These are phyloP conservation scores for Standfussiana lucernea DNA, from an alignment of 2,888 invertebrate species.

Conservation along the genomic window DNA sequence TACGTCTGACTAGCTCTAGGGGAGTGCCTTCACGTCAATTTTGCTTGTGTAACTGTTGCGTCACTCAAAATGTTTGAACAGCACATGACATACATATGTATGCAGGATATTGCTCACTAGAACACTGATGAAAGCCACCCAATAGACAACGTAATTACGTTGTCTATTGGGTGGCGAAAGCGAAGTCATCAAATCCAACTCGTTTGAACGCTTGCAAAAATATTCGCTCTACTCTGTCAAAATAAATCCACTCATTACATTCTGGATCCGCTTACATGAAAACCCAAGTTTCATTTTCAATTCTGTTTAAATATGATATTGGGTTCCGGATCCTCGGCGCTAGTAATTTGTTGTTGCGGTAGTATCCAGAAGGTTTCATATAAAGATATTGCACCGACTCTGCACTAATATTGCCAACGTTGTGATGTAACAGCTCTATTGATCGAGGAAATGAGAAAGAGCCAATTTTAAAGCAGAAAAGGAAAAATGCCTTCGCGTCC, in stretches of 20 bases:
- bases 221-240: conserved; percentile 10
- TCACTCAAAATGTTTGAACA: conserved; percentile 45
- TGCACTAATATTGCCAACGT: conserved; percentile 53
- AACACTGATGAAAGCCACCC: conserved; percentile 47
- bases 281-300: conserved; percentile 44
- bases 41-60: conserved; percentile 46
- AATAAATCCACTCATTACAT: conserved; percentile 33
- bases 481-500: conserved; percentile 41
- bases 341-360: conserved; percentile 74
- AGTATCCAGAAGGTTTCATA: conserved; percentile 74
- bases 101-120: conserved; percentile 58
- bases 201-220: conserved; percentile 49
- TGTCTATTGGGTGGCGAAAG: conserved; percentile 57
- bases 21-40: conserved; percentile 47
- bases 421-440: conserved; percentile 53
- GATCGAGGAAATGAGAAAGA: conserved; percentile 59
- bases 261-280: conserved; percentile 19
- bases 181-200: conserved; percentile 44
- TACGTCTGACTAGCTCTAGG: conserved; percentile 20
- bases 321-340: conserved; percentile 41
- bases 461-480: conserved; percentile 59
- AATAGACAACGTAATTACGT: conserved; percentile 46
- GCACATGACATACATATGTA: conserved; percentile 30
- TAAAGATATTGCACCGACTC: conserved; percentile 73
- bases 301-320: conserved; percentile 46